Base-by-base conservation (phyloP, 2,113 vertebrate species). In the Toxotes jaculatrix region DNA sequence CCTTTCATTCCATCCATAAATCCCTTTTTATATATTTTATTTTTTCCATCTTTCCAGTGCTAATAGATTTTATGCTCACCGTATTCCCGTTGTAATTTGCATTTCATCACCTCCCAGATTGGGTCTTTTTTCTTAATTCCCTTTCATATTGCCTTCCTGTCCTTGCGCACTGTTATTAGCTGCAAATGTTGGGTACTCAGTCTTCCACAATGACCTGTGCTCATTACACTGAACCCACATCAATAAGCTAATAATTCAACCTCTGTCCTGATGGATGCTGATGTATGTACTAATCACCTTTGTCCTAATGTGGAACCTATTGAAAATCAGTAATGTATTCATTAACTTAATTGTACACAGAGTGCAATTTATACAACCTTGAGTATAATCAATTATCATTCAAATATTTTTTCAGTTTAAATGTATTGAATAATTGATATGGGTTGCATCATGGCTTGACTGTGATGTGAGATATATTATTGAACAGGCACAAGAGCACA, bases 281-380 rank as follows among this genome's bases (percentile, higher is more conserved):
- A 85, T 84, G 72, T 84, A 75, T 68, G 77, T 79, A 65, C 80
- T 87, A 82, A 91, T 85, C 87, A 81, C 59, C 57, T 88, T 86
- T 91, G 78, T 82, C 72, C 89, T 85, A 76, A 82, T 85, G 66
- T 61, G n/a, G 60, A 79, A 47, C 61, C 69, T 62, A 85, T 76
- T 74, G 89, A 74, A 86, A 82, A 91, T 83, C 86, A 27, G 42
- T 86, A 84, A 87, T 84, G 42, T 88, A 80, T 85, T 87, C 63
- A 83, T 90, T 74, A 80, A 70, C 23, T 45, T 87, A 63, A 74
- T 74, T 80, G 57, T 82, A 77, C 69, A 51, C 57, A 31, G 42
- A 76, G 55, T 60, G 64, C 61, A 75, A 80, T 84, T 78, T 84
- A 55, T 31, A 17, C 77, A 83, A 74, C 79, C 70, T 81, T 73